Evolutionary conservation across 2,797 vertebrate species (phyloP), one percentile per base, ranked within the genome.

Genomic region (Molossus alvarezi): DNA sequence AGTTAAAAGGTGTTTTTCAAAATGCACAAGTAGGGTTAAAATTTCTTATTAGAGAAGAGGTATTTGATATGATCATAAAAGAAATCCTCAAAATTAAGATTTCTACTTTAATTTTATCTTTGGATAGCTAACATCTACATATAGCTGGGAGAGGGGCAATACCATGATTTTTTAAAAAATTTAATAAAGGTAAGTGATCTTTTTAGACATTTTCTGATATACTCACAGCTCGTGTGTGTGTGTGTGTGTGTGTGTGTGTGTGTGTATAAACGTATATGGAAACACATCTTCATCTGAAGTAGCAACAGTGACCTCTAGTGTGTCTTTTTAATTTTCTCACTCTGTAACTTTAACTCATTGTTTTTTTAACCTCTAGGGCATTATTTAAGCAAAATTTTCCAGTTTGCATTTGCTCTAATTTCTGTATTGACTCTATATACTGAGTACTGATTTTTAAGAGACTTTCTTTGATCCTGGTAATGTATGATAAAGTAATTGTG

Each of bases 221-320:
- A 20, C 14, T 81, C 33, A 53, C 9, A 77, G 88, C 58, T 90
- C 79, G 89, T 53, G 41, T 23, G 23, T 11, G n/a, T 21, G 41
- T 53, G 20, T 14, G 62, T 20, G 29, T 21, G 89, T 58, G 95
- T 15, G 15, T 1, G 25, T 2, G 5, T 9, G 9, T 7, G 51
- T 20, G 27, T 9, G 41, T 6, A 9, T 37, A n/a, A 4, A 20
- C 5, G n/a, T n/a, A 8, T 5, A 53, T 57, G 86, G 93, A 76
- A 92, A 84, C 94, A 84, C 94, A 96, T 77, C 95, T 96, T 98
- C 97, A 96, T 98, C 98, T 98, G 94, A 97, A 99, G 99, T 98
- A 99, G 98, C 99, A 99, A 99, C 99, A 99, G 99, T 99, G 99
- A 99, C 99, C 99, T 99, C 99, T 99, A 99, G 99, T 99, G 99